Conservation (phyloP, 1,140 invertebrate genomes). For the Cyclina sinensis region DNA sequence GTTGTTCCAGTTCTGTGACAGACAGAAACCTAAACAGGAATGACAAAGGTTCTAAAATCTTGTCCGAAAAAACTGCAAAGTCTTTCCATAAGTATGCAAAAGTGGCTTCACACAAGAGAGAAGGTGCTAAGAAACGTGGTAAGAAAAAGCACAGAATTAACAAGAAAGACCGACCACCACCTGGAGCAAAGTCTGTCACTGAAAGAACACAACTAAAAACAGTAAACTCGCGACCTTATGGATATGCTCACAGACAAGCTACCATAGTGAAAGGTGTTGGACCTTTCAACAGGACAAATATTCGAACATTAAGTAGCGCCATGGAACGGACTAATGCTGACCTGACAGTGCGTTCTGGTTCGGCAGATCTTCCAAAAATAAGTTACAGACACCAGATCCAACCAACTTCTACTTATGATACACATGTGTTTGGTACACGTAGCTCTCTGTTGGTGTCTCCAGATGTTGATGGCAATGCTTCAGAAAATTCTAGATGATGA, state of each 20-base stretch:
- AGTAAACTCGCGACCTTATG: slow-evolving; percentile 71
- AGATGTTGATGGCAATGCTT: not conserved
- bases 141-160: slow-evolving; percentile 32
- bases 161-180: slow-evolving; percentile 39
- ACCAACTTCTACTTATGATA: slow-evolving; percentile 66
- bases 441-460: not conserved
- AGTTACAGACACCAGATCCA: slow-evolving; percentile 67
- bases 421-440: slow-evolving; percentile 67
- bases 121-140: slow-evolving; percentile 19
- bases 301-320: slow-evolving; percentile 68
- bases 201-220: slow-evolving; percentile 49
- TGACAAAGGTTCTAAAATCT: slow-evolving; percentile 43
- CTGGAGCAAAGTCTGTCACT: slow-evolving; percentile 13
- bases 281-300: slow-evolving; percentile 62
- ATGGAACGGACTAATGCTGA: slow-evolving; percentile 63
- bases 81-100: slow-evolving; percentile 65
- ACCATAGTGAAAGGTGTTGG: slow-evolving; percentile 47
- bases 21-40: slow-evolving; percentile 22
- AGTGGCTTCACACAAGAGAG: slow-evolving; percentile 26
- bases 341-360: slow-evolving; percentile 64
- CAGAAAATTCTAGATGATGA: slow-evolving; percentile 16
- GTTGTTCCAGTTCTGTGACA: not conserved
- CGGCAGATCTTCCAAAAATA: slow-evolving; percentile 71
- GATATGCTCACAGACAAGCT: slow-evolving; percentile 54
- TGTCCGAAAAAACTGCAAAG: slow-evolving; percentile 53